Percentiles rank a stretch among this genome's conserved stretches.
Evolutionary conservation across 53 echinoderm and acorn worm species (phyloP).

Genomic region (Holothuria leucospilota): DNA sequence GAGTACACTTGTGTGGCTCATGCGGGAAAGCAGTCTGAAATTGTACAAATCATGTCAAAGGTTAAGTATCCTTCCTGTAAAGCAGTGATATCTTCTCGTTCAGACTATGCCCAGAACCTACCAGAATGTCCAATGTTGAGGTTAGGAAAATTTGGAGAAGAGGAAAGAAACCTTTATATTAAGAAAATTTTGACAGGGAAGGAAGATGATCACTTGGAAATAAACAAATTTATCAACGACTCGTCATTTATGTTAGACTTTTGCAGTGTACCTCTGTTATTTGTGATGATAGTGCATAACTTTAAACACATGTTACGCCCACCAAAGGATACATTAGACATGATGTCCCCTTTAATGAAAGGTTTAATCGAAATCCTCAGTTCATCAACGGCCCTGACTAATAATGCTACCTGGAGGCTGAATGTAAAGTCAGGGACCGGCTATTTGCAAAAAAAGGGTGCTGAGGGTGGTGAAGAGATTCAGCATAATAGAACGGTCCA

Average conservation of each 20-base stretch:
- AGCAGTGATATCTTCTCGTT: neutral
- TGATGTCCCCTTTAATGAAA: neutral
- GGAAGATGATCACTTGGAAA: neutral
- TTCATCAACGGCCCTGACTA: too few relatives aligned
- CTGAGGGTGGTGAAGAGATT: too few relatives aligned
- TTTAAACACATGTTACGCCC: neutral
- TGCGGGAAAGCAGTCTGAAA: neutral
- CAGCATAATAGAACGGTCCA: too few relatives aligned
- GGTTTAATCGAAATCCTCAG: too few relatives aligned
- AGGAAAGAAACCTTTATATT: neutral
- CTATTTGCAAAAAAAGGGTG: too few relatives aligned
- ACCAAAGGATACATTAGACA: neutral
- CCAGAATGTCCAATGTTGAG: neutral
- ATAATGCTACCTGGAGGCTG: too few relatives aligned
- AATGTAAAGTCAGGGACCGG: too few relatives aligned
- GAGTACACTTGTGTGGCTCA: neutral
- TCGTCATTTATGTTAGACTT: neutral
- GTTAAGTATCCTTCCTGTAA: neutral
- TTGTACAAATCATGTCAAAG: neutral
- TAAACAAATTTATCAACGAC: neutral
- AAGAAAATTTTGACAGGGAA: neutral
- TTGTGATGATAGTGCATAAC: constrained; percentile 19
- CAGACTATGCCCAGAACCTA: neutral
- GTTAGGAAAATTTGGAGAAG: neutral
- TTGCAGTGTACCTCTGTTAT: neutral